Conservation (phyloP, 2,888 invertebrate genomes). For the Ophion ventricosus region DNA sequence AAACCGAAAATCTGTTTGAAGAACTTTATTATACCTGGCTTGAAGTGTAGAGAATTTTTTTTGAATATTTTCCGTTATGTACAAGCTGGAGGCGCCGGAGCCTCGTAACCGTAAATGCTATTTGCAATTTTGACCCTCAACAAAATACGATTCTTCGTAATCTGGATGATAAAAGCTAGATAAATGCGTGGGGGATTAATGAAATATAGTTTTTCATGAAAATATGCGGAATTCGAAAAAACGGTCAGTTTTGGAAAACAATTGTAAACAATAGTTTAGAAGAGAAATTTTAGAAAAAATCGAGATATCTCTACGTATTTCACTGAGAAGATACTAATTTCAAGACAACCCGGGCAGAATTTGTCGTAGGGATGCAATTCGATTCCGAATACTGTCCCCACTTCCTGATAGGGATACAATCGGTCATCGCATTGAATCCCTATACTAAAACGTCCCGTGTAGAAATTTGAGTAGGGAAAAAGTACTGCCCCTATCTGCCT, state of each 20-base stretch:
- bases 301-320: neutral
- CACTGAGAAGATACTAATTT: neutral
- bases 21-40: neutral
- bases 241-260: neutral
- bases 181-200: neutral
- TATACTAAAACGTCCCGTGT: too few species aligned
- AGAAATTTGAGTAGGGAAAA: too few species aligned
- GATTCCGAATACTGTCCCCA: too few species aligned
- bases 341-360: too few species aligned
- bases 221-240: neutral
- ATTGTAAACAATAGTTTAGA: neutral
- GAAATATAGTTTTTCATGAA: neutral
- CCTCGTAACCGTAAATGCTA: neutral
- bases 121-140: neutral
- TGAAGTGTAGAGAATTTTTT: neutral
- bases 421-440: too few species aligned
- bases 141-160: neutral
- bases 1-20: neutral
- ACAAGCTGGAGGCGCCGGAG: neutral
- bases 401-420: too few species aligned
- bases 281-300: neutral
- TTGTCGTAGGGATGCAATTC: too few species aligned
- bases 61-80: neutral
- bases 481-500: too few species aligned
- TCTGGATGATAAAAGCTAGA: neutral